Conservation (phyloP, 2,888 invertebrate genomes). For the Pandemis cinnamomeana region DNA sequence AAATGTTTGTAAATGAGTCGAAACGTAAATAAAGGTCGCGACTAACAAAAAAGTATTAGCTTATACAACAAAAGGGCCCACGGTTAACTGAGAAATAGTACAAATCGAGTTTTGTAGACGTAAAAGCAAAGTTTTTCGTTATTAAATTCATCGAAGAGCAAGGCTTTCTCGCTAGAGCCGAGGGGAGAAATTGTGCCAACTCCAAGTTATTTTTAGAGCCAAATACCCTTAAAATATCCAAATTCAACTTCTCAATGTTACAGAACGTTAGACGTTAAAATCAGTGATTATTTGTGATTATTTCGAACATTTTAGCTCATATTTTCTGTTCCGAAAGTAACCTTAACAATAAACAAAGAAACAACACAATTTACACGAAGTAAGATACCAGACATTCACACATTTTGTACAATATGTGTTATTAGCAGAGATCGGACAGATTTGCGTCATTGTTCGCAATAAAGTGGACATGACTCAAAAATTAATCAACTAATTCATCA, state of each 20-base stretch:
- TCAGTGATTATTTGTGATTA: not conserved
- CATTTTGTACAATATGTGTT: too few relatives aligned
- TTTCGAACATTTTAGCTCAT: too few relatives aligned
- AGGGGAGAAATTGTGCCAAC: not conserved
- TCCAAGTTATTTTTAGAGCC: constrained; percentile 5
- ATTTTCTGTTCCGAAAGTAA: too few relatives aligned
- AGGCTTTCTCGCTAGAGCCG: not conserved
- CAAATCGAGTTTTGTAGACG: not conserved
- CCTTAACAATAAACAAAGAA: too few relatives aligned
- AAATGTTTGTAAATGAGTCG: not conserved
- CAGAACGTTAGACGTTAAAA: not conserved
- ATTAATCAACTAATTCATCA: too few relatives aligned
- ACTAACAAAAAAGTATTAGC: not conserved
- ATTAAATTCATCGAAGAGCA: constrained; percentile 17
- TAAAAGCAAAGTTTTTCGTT: constrained; percentile 22
- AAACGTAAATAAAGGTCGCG: constrained; percentile 6
- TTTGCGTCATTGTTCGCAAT: too few relatives aligned
- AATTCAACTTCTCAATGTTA: not conserved
- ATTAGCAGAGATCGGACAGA: too few relatives aligned
- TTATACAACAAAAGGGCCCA: not conserved
- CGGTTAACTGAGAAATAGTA: constrained; percentile 9
- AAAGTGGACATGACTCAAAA: too few relatives aligned
- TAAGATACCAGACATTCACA: too few relatives aligned
- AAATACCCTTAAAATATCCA: not conserved
- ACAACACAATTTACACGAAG: too few relatives aligned